phyloP scores from a whole-genome alignment of 2,888 invertebrate genomes.

The Eristalis tenax region DNA sequence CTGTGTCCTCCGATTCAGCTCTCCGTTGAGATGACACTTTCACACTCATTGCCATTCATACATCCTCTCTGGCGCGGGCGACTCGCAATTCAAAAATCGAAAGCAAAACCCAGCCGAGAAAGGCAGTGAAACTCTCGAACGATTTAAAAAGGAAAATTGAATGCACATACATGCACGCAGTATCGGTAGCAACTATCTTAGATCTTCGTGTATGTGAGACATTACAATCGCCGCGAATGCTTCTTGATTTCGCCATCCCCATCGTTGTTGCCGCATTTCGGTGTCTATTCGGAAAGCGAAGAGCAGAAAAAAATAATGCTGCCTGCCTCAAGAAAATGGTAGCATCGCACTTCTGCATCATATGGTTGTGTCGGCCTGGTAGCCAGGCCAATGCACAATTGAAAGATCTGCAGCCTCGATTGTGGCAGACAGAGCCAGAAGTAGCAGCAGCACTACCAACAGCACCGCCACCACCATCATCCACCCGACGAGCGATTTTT shows the following conservation, averaged over 20 bases:
- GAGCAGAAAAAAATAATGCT: not conserved
- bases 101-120: not conserved
- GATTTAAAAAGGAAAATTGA: not conserved
- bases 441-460: slow-evolving; percentile 9
- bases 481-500: slow-evolving; percentile 58
- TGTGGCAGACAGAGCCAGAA: slow-evolving; percentile 35
- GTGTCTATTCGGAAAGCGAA: not conserved
- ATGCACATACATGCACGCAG: not conserved
- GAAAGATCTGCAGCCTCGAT: slow-evolving; percentile 69
- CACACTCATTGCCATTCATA: not conserved
- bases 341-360: slow-evolving; percentile 31
- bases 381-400: slow-evolving; percentile 54
- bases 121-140: not conserved
- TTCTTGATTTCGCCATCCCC: slow-evolving; percentile 78
- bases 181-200: slow-evolving; percentile 74
- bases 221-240: slow-evolving; percentile 81
- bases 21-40: not conserved
- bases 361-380: not conserved
- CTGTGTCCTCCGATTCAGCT: not conserved
- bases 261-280: slow-evolving; percentile 35
- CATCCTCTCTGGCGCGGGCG: not conserved
- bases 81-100: not conserved
- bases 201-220: slow-evolving; percentile 81
- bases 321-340: slow-evolving; percentile 36
- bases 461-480: slow-evolving; percentile 36